Base-by-base conservation (phyloP, 53 echinoderm and acorn worm genomes). In the Holothuria scabra region DNA sequence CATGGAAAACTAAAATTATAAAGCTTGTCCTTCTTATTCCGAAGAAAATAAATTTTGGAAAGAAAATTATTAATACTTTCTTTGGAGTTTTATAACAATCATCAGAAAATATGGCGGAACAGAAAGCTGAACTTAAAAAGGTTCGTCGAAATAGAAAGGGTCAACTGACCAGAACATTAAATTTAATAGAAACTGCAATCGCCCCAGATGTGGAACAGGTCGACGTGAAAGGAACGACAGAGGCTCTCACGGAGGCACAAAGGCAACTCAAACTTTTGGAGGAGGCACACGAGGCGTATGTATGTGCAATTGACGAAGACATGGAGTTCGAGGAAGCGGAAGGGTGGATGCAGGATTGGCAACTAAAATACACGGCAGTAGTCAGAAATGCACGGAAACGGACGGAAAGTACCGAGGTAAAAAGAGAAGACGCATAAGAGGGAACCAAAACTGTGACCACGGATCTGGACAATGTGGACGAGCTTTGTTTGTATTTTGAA, bases 131-230 rank as follows among this genome's bases (percentile, higher is more conserved):
- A 5, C n/a, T 14, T 4, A 70, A 70, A 37, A 25, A 9, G 32
- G 28, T 4, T 16, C 33, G 71, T 8, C 23, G 71, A 70, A 70
- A 70, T 31, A 70, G 38, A 14, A 70, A 70, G 14, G 71, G 71
- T 48, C 52, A 76, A 52, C 52, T 76, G 78, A 76, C 52, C 78
- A 76, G 78, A 25, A 76, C 78, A 76, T 76, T 76, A 56, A 76
- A 76, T 41, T 8, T 76, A 38, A 8, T 48, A 46, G 33, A 48
- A 28, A 52, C 56, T 8, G 52, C 5, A 21, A 76, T 76, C 49
- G 24, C 56, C 21, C 46, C 46, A 12, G 80, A 58, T 30, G 80
- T 60, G 59, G 80, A 28, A 8, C 59, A 80, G 16, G 9, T 80
- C 23, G 80, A 80, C 30, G 2, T 49, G 26, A 30, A 80, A 22